Evolutionary conservation across 2,797 vertebrate genomes (phyloP).

Genomic region (Champsocephalus esox): DNA sequence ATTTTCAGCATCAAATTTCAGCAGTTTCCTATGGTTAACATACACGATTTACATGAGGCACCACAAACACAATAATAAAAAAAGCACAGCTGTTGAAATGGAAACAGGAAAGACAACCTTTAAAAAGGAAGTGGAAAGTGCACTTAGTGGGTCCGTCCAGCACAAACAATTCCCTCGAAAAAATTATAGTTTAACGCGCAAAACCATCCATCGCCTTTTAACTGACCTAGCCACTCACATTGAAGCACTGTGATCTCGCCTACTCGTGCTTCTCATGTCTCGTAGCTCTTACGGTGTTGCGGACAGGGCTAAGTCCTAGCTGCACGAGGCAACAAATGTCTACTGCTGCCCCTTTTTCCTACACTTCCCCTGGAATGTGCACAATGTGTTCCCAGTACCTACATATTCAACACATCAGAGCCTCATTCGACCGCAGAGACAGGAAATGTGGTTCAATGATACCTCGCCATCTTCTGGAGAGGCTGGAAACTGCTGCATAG

Average conservation of each 20-base stretch:
- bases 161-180: slow-evolving; percentile 10
- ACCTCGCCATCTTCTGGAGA: slow-evolving; percentile 29
- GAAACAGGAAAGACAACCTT: slow-evolving; percentile 68
- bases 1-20: slow-evolving; percentile 53
- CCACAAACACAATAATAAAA: slow-evolving; percentile 59
- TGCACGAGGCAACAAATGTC: slow-evolving; percentile 44
- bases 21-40: slow-evolving; percentile 32
- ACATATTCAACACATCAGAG: slow-evolving; percentile 11
- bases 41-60: slow-evolving; percentile 52
- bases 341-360: slow-evolving; percentile 30
- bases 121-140: slow-evolving; percentile 79
- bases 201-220: not conserved
- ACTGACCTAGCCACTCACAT: not conserved
- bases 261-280: slow-evolving; percentile 4
- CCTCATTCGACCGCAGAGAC: slow-evolving; percentile 12
- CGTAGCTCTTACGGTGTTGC: not conserved
- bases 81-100: slow-evolving; percentile 62
- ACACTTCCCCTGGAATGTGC: slow-evolving; percentile 54
- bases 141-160: slow-evolving; percentile 77
- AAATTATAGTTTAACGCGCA: slow-evolving; percentile 6
- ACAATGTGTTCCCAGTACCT: slow-evolving; percentile 36
- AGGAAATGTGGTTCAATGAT: slow-evolving; percentile 27
- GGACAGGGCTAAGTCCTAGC: slow-evolving; percentile 49
- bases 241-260: not conserved
- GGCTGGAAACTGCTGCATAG: not conserved